Base-by-base conservation (phyloP, 2,888 invertebrate genomes). In the Euplagia quadripunctaria region DNA sequence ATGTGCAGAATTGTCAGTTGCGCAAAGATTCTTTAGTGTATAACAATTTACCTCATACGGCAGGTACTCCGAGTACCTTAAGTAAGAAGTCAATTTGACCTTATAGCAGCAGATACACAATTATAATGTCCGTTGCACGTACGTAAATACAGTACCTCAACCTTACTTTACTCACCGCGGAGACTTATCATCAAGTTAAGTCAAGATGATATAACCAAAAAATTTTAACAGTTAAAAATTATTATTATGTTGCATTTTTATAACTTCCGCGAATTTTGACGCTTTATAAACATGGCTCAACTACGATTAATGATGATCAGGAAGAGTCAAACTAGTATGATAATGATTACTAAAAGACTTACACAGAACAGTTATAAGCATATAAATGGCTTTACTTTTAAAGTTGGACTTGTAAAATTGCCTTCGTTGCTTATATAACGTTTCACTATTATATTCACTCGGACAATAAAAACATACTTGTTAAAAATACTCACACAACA, bases 401-500 rank as follows among this genome's bases (percentile, higher is more conserved):
- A 31, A 46, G 1, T 9, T 46, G 43, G 0, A 46, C 43, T 46
- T 75, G 58, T 72, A 71, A 64, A 77, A 75, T 79, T 68, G 64
- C 51, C 41, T 70, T 55, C 68, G 66, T 68, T 74, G 74, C 79
- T 82, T 85, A 83, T 78, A 70, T 82, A 86, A 85, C 75, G 67
- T 51, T 67, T 85, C 82, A 80, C 82, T 84, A 80, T 82, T 58
- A 79, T 75, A 72, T 77, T 78, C 68, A 67, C 70, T 72, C 71
- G 67, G 81, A 77, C 78, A 77, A 78, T 79, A 69, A 77, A 61
- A 74, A 76, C 70, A 70, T 66, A 66, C 65, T 43, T 75, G 63
- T 71, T 72, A 76, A 77, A 82, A 82, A 80, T 71, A 75, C 78
- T 85, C 82, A 82, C 79, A 83, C 77, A 83, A 77, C 79, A 75